These are phyloP conservation scores for Epizoanthus ramosus DNA, from an alignment of 92 coral and sea anemone species.

Conservation along the genomic window DNA sequence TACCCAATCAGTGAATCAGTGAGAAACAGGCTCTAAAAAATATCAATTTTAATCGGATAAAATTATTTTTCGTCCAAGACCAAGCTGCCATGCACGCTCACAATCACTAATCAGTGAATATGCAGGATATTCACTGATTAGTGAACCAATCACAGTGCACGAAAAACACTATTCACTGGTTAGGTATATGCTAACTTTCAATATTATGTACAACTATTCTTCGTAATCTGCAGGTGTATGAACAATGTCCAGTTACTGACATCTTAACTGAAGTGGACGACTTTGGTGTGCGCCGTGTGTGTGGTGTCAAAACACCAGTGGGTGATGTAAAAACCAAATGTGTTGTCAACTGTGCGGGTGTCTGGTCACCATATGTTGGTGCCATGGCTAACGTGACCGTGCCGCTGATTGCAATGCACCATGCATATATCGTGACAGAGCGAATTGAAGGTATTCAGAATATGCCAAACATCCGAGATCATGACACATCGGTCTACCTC, in stretches of 20 bases:
- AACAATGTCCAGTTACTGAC: conserved; percentile 89
- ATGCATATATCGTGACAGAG: conserved; percentile 95
- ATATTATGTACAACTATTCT: no score
- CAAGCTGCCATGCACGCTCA: no score
- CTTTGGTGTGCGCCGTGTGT: conserved; percentile 82
- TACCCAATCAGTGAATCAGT: no score
- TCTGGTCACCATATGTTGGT: conserved; percentile 96
- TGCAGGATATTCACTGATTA: no score
- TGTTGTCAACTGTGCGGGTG: conserved; percentile 92
- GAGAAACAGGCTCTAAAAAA: no score
- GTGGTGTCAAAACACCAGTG: conserved; percentile 79
- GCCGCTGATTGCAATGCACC: conserved; percentile 93
- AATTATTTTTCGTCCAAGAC: no score
- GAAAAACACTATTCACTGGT: no score
- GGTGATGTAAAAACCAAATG: conserved; percentile 84
- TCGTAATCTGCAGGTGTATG: conserved; percentile 68
- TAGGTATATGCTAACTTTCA: no score
- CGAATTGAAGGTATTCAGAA: conserved; percentile 96
- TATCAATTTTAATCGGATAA: no score
- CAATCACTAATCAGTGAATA: no score
- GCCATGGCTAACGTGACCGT: conserved; percentile 83
- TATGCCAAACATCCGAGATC: conserved; percentile 96
- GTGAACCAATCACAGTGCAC: no score
- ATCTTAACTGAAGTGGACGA: conserved; percentile 88
- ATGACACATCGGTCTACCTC: conserved; percentile 93